Evolutionary conservation across 2,797 vertebrate genomes (phyloP).

Genomic region (Falco peregrinus): DNA sequence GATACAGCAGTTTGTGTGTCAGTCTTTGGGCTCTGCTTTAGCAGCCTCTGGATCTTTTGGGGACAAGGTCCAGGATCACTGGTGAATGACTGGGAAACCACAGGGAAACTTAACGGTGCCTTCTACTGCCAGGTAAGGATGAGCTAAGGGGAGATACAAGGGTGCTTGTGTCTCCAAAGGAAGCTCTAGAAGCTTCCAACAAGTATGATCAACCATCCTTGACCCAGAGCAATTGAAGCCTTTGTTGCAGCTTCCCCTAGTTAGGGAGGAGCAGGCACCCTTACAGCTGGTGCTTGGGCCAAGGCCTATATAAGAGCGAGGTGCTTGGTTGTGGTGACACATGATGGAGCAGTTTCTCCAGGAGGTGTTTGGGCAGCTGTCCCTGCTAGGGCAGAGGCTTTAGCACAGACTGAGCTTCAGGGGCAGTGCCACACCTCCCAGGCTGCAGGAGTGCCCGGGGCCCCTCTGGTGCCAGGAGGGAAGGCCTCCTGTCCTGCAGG

Average conservation of each 20-base stretch:
- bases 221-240: neutral
- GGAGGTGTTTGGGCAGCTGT: neutral
- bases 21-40: neutral
- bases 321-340: fast-evolving
- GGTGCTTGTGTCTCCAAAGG: neutral
- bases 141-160: neutral
- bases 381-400: neutral
- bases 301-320: neutral
- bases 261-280: neutral
- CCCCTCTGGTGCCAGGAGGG: neutral
- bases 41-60: neutral
- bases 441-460: neutral
- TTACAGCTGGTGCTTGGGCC: neutral
- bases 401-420: neutral
- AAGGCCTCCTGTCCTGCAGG: neutral
- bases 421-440: neutral
- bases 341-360: fast-evolving
- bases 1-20: neutral
- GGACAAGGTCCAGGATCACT: neutral
- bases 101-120: neutral
- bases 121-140: neutral
- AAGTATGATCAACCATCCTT: neutral
- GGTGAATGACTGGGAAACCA: neutral
- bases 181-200: neutral
- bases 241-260: neutral